Evolutionary conservation across 2,113 vertebrate genomes (phyloP).

Genomic region (Actinemys pallida): DNA sequence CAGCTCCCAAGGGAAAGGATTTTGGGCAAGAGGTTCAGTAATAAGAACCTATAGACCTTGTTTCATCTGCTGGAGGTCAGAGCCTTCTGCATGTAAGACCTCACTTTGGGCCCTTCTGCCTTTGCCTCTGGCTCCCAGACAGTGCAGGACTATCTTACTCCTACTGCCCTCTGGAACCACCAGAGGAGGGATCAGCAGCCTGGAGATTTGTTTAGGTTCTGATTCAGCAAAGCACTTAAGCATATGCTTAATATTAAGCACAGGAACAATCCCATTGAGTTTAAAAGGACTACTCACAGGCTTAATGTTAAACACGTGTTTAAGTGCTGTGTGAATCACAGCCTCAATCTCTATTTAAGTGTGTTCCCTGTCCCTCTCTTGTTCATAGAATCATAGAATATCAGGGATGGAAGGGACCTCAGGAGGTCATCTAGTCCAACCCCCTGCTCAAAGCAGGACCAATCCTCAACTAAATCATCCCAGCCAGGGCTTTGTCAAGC

Average conservation of each 20-base stretch:
- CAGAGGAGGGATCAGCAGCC: not conserved
- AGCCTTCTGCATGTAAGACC: not conserved
- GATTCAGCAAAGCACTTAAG: fast-evolving
- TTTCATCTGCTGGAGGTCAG: not conserved
- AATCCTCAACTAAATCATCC: no score
- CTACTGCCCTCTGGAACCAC: not conserved
- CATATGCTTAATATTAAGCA: not conserved
- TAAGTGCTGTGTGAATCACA: not conserved
- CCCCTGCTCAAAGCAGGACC: no score
- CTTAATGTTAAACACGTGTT: not conserved
- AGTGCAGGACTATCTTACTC: not conserved
- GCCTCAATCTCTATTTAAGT: not conserved
- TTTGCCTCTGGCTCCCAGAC: not conserved
- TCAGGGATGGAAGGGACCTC: no score
- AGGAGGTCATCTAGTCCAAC: no score
- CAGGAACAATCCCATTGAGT: not conserved
- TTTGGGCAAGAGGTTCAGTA: not conserved
- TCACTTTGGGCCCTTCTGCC: fast-evolving
- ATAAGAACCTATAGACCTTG: not conserved
- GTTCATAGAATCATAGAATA: no score
- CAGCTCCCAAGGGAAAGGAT: not conserved
- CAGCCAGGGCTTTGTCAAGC: no score
- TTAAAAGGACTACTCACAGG: not conserved
- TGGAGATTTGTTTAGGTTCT: not conserved
- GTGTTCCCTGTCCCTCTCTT: not conserved